Conservation (phyloP, 2,113 vertebrate species). For the Plectropomus leopardus region DNA sequence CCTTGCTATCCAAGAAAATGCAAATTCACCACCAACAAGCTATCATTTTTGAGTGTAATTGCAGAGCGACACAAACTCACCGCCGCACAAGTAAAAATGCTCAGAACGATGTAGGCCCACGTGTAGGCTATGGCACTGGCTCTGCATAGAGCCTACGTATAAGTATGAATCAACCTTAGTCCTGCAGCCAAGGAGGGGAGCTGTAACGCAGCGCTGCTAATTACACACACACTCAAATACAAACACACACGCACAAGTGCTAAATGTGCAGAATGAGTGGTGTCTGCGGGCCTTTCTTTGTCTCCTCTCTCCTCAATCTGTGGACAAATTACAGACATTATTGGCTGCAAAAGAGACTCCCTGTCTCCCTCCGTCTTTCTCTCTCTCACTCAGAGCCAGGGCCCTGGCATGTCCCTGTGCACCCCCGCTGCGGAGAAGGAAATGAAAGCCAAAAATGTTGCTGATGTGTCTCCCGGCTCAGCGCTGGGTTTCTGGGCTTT, state of each 20-base stretch:
- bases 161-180: background rate
- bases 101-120: too few species aligned
- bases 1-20: too few species aligned
- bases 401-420: constrained; percentile 50
- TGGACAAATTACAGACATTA: constrained; percentile 72
- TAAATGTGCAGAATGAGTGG: constrained; percentile 45
- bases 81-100: too few species aligned
- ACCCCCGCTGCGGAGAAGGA: constrained; percentile 66
- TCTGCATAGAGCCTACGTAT: too few species aligned
- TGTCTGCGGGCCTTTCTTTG: constrained; percentile 48
- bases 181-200: constrained; percentile 42
- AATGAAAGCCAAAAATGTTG: constrained; percentile 77
- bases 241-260: constrained; percentile 6
- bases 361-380: constrained; percentile 52
- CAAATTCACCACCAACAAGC: too few species aligned
- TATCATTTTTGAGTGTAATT: too few species aligned
- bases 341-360: constrained; percentile 60
- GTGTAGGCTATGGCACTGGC: too few species aligned
- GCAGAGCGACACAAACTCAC: too few species aligned
- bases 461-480: constrained; percentile 66
- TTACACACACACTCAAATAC: constrained; percentile 40
- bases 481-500: constrained; percentile 63
- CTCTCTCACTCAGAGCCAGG: constrained; percentile 41
- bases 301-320: constrained; percentile 53
- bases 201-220: constrained; percentile 60